phyloP scores from a whole-genome alignment of 2,888 invertebrate species.

The Tetanocera ferruginea region DNA sequence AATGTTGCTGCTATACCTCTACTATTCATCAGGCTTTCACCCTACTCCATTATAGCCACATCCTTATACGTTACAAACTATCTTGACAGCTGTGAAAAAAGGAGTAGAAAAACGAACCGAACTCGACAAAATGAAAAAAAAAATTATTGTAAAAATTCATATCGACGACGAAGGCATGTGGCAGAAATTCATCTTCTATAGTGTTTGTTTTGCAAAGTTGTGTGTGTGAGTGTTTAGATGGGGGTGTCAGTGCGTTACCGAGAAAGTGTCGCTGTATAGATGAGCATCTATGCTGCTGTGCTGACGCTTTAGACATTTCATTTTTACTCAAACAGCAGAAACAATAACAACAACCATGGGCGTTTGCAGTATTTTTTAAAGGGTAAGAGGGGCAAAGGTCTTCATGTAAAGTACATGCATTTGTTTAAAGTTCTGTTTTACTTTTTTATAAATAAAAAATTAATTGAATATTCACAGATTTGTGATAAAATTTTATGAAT shows the following conservation, averaged over 20 bases:
- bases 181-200: neutral
- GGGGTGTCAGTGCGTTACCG: neutral
- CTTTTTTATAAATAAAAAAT: too few relatives aligned
- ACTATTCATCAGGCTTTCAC: neutral
- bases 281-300: neutral
- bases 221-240: neutral
- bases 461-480: too few relatives aligned
- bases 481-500: too few relatives aligned
- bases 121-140: neutral
- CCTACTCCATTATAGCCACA: neutral
- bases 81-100: neutral
- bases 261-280: neutral
- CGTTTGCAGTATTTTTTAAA: too few relatives aligned
- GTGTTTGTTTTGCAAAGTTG: neutral
- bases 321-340: neutral
- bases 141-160: conserved; percentile 35
- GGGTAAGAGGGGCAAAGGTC: too few relatives aligned
- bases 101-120: neutral
- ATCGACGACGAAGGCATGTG: conserved; percentile 22
- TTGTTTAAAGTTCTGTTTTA: too few relatives aligned
- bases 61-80: neutral
- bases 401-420: too few relatives aligned
- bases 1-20: neutral
- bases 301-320: conserved; percentile 12
- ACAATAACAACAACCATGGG: conserved; percentile 13